Evolutionary conservation across 2,113 vertebrate species (phyloP).

Genomic region (Sakesphorus luctuosus): DNA sequence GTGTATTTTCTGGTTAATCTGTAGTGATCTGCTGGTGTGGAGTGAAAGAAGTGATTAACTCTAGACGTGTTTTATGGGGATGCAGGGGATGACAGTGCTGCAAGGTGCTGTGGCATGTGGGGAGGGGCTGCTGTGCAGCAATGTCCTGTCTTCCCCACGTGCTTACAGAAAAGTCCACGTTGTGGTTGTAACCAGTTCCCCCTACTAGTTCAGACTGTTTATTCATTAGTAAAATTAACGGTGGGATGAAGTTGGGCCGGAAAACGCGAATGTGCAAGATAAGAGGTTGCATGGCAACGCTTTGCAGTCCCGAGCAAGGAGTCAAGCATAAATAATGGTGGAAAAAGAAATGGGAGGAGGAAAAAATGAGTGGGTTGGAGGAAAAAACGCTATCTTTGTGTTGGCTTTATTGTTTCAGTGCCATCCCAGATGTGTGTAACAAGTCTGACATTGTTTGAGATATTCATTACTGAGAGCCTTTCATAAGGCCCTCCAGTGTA

Average conservation of each 20-base stretch:
- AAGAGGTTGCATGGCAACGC: not conserved
- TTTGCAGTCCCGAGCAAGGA: not conserved
- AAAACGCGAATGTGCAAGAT: not conserved
- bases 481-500: not conserved
- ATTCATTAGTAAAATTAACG: not conserved
- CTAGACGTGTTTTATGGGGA: not conserved
- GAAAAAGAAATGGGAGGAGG: not conserved
- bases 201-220: not conserved
- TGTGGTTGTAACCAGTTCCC: not conserved
- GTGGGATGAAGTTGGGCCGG: not conserved
- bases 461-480: not conserved
- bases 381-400: not conserved
- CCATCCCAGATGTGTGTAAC: constrained; percentile 25
- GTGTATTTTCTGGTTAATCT: not conserved
- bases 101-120: accelerated
- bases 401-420: constrained; percentile 23
- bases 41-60: not conserved
- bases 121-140: not conserved
- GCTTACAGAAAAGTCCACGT: accelerated
- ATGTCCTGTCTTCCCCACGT: accelerated
- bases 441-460: constrained; percentile 14
- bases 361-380: not conserved
- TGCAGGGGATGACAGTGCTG: not conserved
- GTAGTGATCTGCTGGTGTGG: not conserved
- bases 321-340: constrained; percentile 8